Evolutionary conservation across 2,888 invertebrate species (phyloP).

Genomic region (Podotricha telesiphe): DNA sequence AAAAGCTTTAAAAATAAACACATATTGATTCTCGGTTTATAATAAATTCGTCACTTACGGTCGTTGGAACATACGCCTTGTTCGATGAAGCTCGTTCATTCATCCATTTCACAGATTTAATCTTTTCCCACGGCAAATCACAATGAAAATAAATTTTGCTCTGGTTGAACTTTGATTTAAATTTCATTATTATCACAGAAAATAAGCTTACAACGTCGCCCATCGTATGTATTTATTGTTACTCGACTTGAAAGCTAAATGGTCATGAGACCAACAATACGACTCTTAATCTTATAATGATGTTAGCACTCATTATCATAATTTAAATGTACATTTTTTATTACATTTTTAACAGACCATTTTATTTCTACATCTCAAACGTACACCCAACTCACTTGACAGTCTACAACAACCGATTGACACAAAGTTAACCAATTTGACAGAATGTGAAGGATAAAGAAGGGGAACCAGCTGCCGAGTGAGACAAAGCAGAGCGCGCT

Average conservation of each 20-base stretch:
- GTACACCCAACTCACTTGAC: slow-evolving; percentile 53
- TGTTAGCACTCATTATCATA: slow-evolving; percentile 67
- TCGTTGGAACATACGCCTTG: slow-evolving; percentile 93
- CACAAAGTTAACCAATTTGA: slow-evolving; percentile 13
- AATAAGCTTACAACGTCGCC: slow-evolving; percentile 80
- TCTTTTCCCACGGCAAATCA: slow-evolving; percentile 75
- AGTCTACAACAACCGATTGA: slow-evolving; percentile 24
- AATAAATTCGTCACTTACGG: slow-evolving; percentile 58
- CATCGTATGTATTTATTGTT: slow-evolving; percentile 55
- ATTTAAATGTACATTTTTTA: slow-evolving; percentile 67
- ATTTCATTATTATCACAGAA: slow-evolving; percentile 81
- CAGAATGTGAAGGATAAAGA: not conserved
- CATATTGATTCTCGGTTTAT: slow-evolving; percentile 4
- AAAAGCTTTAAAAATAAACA: slow-evolving; percentile 8
- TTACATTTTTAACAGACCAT: slow-evolving; percentile 44
- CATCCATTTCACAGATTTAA: slow-evolving; percentile 88
- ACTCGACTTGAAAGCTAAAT: slow-evolving; percentile 60
- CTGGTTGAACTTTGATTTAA: slow-evolving; percentile 80
- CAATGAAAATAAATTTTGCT: slow-evolving; percentile 76
- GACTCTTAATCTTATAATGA: slow-evolving; percentile 57
- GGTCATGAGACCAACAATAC: slow-evolving; percentile 71
- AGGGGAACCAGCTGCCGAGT: not conserved
- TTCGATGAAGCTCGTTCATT: slow-evolving; percentile 89
- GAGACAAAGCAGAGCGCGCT: not conserved
- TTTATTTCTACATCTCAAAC: slow-evolving; percentile 41